phyloP scores from a whole-genome alignment of 2,888 invertebrate genomes.

The Pristionchus arcanus region DNA sequence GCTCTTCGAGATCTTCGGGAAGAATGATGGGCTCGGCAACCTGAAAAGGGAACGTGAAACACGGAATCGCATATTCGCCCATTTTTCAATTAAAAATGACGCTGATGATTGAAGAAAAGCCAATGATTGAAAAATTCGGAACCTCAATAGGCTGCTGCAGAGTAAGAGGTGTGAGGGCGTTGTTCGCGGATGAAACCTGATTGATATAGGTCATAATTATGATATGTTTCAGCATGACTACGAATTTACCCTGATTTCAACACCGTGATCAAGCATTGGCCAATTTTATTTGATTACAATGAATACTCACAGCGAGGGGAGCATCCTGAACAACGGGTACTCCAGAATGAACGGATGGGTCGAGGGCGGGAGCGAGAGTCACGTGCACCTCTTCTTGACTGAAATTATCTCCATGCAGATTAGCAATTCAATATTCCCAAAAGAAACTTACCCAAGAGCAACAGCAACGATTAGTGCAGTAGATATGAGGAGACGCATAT shows the following conservation, averaged over 20 bases:
- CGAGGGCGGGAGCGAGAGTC: not conserved
- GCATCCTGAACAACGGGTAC: slow-evolving; percentile 18
- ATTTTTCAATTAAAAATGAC: no score
- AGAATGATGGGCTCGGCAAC: slow-evolving; percentile 55
- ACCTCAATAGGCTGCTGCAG: slow-evolving; percentile 53
- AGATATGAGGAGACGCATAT: not conserved
- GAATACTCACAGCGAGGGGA: slow-evolving; percentile 6
- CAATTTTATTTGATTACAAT: not conserved
- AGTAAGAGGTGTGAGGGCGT: not conserved
- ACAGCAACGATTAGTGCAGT: not conserved
- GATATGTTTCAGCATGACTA: not conserved
- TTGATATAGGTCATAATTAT: not conserved
- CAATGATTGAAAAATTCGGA: not conserved
- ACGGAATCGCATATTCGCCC: no score
- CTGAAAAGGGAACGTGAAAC: no score
- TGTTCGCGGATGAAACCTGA: slow-evolving; percentile 8
- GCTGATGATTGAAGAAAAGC: no score
- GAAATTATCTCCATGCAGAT: not conserved
- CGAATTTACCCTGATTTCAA: not conserved
- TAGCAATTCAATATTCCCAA: not conserved
- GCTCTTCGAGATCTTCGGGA: slow-evolving; percentile 53
- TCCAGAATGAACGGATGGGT: not conserved
- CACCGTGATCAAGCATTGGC: not conserved
- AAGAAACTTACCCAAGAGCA: not conserved
- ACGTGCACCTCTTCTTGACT: slow-evolving; percentile 48